A percentile compares a stretch with the other conserved stretches of the same genome.
phyloP scores from a whole-genome alignment of 1,140 invertebrate species.

The Agrypnia vestita region DNA sequence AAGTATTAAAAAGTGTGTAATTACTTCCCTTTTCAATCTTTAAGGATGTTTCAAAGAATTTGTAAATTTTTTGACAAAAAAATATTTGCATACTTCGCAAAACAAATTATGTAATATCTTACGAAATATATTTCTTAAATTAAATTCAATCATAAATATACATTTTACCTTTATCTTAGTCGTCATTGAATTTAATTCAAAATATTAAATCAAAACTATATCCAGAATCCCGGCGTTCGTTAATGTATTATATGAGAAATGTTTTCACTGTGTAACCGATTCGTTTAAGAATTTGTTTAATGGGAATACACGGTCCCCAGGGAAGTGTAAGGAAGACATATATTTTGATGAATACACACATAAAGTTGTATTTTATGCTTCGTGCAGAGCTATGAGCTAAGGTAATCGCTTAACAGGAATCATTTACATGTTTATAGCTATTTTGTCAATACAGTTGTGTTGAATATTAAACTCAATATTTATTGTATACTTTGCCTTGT shows the following conservation, averaged over 20 bases:
- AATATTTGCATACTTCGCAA: slow-evolving; percentile 8
- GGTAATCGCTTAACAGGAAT: slow-evolving; percentile 24
- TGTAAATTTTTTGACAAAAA: too few relatives aligned
- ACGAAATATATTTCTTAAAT: slow-evolving; percentile 22
- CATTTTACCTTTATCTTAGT: slow-evolving; percentile 30
- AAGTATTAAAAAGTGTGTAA: too few relatives aligned
- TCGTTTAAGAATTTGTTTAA: slow-evolving; percentile 15
- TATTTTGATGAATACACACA: slow-evolving; percentile 40
- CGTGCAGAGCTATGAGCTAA: background rate
- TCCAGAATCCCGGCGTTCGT: background rate
- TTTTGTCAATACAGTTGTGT: slow-evolving; percentile 18
- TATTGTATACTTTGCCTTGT: too few relatives aligned
- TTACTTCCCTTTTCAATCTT: too few relatives aligned
- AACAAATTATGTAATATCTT: slow-evolving; percentile 29
- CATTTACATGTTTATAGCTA: slow-evolving; percentile 17
- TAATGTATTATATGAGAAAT: background rate
- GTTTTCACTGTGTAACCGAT: slow-evolving; percentile 12
- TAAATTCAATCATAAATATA: slow-evolving; percentile 41
- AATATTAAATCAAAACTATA: slow-evolving; percentile 9
- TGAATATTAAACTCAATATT: background rate
- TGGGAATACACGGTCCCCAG: background rate
- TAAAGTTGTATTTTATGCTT: background rate
- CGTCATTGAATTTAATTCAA: slow-evolving; percentile 28
- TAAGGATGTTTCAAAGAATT: too few relatives aligned
- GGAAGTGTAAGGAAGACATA: slow-evolving; percentile 29